A percentile compares a stretch with the other conserved stretches of the same genome.
Conservation (phyloP, 2,797 vertebrate species). For the Artibeus lituratus region DNA sequence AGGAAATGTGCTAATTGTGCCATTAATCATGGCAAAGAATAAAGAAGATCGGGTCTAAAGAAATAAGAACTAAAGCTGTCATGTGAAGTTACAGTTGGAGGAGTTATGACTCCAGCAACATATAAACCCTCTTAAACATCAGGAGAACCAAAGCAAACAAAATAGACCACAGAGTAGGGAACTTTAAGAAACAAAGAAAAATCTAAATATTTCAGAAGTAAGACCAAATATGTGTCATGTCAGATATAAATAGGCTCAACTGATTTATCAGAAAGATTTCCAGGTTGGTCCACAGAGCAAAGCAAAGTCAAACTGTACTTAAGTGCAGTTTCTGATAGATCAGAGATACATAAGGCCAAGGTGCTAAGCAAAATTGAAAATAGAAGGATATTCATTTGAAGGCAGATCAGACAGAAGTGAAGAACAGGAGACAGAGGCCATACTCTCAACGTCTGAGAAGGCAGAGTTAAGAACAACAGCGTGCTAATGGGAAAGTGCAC, state of each 20-base stretch:
- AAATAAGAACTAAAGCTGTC: not conserved
- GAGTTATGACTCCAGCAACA: not conserved
- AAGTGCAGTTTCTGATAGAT: too few species aligned
- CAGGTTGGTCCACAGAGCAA: not conserved
- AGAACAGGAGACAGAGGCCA: not conserved
- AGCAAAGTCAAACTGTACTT: not conserved
- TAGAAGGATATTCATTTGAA: not conserved
- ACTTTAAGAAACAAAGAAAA: not conserved
- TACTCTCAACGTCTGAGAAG: not conserved
- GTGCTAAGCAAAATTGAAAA: not conserved
- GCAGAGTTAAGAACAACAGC: not conserved
- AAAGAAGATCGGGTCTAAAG: not conserved
- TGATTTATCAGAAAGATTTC: not conserved
- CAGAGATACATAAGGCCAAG: not conserved
- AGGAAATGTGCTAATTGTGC: not conserved
- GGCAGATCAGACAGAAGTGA: not conserved
- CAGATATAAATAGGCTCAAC: not conserved
- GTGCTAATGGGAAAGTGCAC: not conserved
- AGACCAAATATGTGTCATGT: not conserved
- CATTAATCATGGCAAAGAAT: not conserved
- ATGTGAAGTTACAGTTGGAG: not conserved
- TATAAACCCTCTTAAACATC: not conserved
- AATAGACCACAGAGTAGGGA: not conserved
- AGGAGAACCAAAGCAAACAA: not conserved
- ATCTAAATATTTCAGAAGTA: not conserved